Conservation (phyloP, 2,113 vertebrate species). For the Gallinago jamesoni region DNA sequence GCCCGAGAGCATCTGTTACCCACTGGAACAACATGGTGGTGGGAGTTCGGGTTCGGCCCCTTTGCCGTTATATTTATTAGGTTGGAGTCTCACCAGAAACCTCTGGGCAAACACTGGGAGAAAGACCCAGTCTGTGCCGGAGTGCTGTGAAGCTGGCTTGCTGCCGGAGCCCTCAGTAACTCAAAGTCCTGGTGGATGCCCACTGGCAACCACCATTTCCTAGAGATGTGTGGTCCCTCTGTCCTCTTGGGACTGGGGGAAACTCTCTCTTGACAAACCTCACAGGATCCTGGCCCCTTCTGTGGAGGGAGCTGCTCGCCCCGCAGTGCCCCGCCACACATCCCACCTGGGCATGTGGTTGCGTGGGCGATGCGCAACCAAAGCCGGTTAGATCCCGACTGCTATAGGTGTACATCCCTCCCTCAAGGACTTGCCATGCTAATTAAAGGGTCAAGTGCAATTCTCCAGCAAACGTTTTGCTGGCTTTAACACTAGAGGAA, state of each 20-base stretch:
- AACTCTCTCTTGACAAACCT: neutral
- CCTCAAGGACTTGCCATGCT: neutral
- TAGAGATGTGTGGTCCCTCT: neutral
- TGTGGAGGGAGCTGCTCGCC: neutral
- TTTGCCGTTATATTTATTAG: neutral
- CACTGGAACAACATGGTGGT: neutral
- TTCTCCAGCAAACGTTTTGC: neutral
- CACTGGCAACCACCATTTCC: neutral
- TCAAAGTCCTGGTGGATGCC: neutral
- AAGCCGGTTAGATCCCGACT: neutral
- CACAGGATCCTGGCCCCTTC: neutral
- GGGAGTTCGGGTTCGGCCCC: neutral
- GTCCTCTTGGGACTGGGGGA: neutral
- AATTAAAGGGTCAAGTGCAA: neutral
- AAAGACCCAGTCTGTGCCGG: neutral
- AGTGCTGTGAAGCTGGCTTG: neutral
- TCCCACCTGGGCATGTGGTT: fast-evolving
- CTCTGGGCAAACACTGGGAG: neutral
- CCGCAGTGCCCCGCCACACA: neutral
- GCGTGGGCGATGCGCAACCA: fast-evolving
- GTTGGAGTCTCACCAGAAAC: neutral
- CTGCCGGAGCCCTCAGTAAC: neutral
- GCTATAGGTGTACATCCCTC: neutral
- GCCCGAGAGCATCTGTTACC: neutral
- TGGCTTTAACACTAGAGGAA: neutral